These are phyloP conservation scores for Amphiura filiformis DNA, from an alignment of 35 echinoderm and acorn worm genomes.

Conservation along the genomic window DNA sequence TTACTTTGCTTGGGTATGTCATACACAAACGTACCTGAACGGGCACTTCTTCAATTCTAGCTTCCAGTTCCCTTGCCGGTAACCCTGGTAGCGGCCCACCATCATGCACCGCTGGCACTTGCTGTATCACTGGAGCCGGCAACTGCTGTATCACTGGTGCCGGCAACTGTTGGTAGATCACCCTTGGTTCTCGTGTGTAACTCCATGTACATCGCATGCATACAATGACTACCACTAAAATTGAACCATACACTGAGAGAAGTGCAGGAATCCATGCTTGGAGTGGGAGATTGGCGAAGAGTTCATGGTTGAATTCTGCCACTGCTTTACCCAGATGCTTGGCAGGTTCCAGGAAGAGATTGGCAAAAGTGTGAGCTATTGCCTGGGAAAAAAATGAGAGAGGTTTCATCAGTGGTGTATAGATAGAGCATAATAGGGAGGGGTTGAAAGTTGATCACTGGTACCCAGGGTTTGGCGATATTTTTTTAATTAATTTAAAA, in stretches of 20 bases:
- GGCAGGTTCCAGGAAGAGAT: not conserved
- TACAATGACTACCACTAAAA: not conserved
- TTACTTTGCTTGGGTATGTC: no score
- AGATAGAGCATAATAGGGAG: no score
- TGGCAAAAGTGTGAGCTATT: not conserved
- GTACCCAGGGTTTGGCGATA: no score
- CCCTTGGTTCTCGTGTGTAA: not conserved
- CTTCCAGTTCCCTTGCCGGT: not conserved
- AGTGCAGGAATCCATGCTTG: not conserved
- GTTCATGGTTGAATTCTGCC: not conserved
- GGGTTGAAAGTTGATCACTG: no score
- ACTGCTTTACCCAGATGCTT: not conserved
- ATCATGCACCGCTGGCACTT: not conserved
- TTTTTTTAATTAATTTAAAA: no score
- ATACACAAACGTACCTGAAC: not conserved
- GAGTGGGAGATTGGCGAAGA: not conserved
- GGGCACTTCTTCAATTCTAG: not conserved
- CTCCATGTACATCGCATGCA: not conserved
- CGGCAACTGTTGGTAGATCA: not conserved
- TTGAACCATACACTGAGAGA: not conserved
- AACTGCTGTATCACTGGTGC: not conserved
- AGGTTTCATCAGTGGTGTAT: no score
- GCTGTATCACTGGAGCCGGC: not conserved
- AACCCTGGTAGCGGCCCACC: not conserved
- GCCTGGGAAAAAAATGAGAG: not conserved